Evolutionary conservation across 2,113 vertebrate species (phyloP), one percentile per base, ranked within the genome.

Genomic region (Marmota monax): DNA sequence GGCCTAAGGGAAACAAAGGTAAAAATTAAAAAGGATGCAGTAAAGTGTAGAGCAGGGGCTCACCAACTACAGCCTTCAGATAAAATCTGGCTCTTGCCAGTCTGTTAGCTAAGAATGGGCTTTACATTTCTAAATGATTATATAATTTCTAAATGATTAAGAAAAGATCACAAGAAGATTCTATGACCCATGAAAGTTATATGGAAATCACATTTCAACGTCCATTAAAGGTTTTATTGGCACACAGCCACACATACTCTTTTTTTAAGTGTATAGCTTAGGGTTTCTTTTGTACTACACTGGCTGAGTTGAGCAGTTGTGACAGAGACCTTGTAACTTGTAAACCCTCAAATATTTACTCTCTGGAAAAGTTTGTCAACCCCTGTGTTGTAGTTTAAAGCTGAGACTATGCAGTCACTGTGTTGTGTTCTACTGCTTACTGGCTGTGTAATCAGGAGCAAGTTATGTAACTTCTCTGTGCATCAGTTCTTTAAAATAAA

Each of bases 251-350:
- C 25, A 70, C 61, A 63, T 63, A 27, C 11, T 20, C 2, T 69
- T 65, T 65, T 73, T 73, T 34, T 82, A 76, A 34, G 34, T 56
- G 1, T 61, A 27, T 79, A 48, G 48, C 39, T 51, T 63, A 2
- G 39, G 67, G 84, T 72, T 96, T 42, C 51, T 95, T 90, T 91
- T 88, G 27, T 88, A 37, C 58, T 95, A n/a, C 9, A 32, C 17
- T 34, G 25, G 56, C 48, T 69, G n/a, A 72, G 18, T 6, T 70
- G 53, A 84, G 48, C 78, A 82, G 53, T 85, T 73, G 22, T 86
- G 48, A 82, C 63, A 89, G 76, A 96, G 23, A 83, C 69, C 45
- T 39, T 53, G 5, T 72, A 37, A 39, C 25, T 42, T 16, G 5
- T 37, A 89, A 37, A 80, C 22, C 58, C 67, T 53, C 63, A 93